Conservation (phyloP, 2,113 vertebrate species). For the Coracopsis vasa region DNA sequence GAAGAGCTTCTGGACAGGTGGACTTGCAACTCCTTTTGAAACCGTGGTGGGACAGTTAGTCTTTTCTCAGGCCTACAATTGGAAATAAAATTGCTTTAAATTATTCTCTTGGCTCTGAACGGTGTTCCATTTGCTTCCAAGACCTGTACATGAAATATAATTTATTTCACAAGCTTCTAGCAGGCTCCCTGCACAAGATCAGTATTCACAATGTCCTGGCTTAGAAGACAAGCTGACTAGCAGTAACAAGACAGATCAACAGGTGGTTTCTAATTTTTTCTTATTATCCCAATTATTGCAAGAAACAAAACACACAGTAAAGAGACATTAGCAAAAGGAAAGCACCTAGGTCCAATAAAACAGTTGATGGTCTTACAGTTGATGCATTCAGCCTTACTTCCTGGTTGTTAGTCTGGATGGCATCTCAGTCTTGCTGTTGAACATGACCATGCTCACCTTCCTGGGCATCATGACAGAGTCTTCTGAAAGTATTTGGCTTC, state of each 20-base stretch:
- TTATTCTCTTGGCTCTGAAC: background rate
- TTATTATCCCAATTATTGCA: background rate
- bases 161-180: background rate
- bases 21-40: slow-evolving; percentile 70
- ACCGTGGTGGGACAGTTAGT: slow-evolving; percentile 62
- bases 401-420: background rate
- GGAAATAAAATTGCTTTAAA: background rate
- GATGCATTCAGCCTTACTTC: background rate
- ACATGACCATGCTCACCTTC: background rate
- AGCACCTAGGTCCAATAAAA: background rate
- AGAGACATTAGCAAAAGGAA: background rate
- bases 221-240: background rate
- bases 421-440: background rate
- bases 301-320: background rate
- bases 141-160: background rate
- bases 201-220: background rate
- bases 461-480: background rate
- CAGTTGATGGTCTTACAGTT: background rate
- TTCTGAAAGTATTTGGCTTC: background rate
- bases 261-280: background rate
- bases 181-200: background rate
- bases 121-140: background rate
- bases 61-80: slow-evolving; percentile 72
- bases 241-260: background rate
- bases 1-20: slow-evolving; percentile 60